Conservation (phyloP, 1,140 invertebrate species). For the Achroia grisella region DNA sequence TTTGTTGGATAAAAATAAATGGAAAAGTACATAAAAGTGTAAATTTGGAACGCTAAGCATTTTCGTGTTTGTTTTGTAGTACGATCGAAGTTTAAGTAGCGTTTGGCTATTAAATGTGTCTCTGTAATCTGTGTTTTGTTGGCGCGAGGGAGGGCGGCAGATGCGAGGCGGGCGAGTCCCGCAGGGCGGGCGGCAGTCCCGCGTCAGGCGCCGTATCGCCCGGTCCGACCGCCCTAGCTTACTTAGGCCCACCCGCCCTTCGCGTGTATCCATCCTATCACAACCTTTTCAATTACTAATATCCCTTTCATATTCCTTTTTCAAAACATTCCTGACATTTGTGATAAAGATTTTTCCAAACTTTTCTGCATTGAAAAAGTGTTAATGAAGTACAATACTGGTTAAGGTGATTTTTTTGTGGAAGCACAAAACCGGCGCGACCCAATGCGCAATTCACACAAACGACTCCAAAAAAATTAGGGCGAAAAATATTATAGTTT, state of each 20-base stretch:
- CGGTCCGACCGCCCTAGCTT: conserved; percentile 30
- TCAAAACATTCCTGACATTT: background rate
- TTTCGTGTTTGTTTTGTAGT: conserved; percentile 31
- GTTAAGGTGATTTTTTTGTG: conserved; percentile 34
- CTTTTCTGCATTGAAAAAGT: too few relatives aligned
- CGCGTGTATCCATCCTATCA: conserved; percentile 21
- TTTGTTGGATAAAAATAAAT: background rate
- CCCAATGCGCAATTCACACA: conserved; percentile 58
- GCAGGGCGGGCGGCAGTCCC: conserved; percentile 54
- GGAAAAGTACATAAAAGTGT: background rate
- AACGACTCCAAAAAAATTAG: conserved; percentile 29
- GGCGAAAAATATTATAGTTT: conserved; percentile 19
- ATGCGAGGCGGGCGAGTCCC: conserved; percentile 28
- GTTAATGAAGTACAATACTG: too few relatives aligned
- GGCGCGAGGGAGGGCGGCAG: conserved; percentile 36
- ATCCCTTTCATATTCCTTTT: conserved; percentile 1
- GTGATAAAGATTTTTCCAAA: background rate
- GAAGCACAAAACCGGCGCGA: conserved; percentile 32
- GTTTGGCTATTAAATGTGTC: conserved; percentile 64
- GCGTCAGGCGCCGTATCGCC: conserved; percentile 53
- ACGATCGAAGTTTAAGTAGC: conserved; percentile 50
- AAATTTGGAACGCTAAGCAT: conserved; percentile 17
- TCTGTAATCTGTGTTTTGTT: conserved; percentile 62
- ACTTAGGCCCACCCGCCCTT: conserved; percentile 22
- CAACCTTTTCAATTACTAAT: background rate